Evolutionary conservation across 2,888 invertebrate species (phyloP).

Genomic region (Trachelus tabidus): DNA sequence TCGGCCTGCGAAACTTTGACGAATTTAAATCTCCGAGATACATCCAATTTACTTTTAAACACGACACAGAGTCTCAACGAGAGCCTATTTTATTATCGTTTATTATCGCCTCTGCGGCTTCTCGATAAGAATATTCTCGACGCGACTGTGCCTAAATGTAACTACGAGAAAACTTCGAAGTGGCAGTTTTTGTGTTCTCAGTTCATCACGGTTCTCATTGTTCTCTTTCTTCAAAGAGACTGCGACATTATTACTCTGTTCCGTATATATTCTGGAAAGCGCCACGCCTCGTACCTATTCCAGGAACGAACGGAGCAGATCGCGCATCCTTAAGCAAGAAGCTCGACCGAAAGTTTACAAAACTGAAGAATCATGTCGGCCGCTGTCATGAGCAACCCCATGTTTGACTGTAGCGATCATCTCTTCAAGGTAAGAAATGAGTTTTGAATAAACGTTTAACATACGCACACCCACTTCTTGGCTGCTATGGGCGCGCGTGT

Average conservation of each 20-base stretch:
- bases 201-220: conserved; percentile 16
- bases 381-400: conserved; percentile 80
- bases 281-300: not conserved
- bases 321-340: not conserved
- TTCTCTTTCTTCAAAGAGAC: not conserved
- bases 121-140: not conserved
- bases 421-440: conserved; percentile 73
- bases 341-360: conserved; percentile 2
- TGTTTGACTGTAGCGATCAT: conserved; percentile 82
- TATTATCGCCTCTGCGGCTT: not conserved
- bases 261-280: not conserved
- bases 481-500: not conserved
- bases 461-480: not conserved
- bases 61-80: not conserved
- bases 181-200: conserved; percentile 26
- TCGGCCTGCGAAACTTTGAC: not conserved
- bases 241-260: not conserved
- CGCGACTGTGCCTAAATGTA: conserved; percentile 19
- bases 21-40: not conserved
- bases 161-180: conserved; percentile 19
- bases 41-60: not conserved
- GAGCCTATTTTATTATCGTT: not conserved
- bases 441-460: not conserved
- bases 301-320: conserved; percentile 2
- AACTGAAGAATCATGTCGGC: conserved; percentile 74